phyloP scores from a whole-genome alignment of 37 sponge, comb jelly and placozoan genomes.

The Beroe forskalii region DNA sequence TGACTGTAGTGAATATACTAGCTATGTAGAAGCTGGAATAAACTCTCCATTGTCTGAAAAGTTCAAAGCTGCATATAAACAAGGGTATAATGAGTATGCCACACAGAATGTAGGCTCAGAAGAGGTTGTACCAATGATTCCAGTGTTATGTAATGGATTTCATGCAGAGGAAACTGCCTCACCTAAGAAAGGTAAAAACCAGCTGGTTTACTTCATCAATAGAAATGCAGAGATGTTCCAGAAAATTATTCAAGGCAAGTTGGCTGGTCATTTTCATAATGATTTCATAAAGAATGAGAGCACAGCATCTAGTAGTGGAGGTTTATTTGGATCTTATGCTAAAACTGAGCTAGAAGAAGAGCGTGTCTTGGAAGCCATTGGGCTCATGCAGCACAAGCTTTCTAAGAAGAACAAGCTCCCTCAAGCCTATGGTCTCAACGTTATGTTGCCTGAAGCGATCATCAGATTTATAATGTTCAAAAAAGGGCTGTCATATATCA shows the following conservation, averaged over 20 bases:
- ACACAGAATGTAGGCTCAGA: background rate
- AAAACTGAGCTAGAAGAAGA: conserved; percentile 41
- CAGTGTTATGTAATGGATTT: background rate
- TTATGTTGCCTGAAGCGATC: conserved; percentile 26
- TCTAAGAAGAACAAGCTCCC: conserved; percentile 36
- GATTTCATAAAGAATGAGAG: background rate
- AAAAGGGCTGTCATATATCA: background rate
- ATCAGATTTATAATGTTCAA: conserved; percentile 36
- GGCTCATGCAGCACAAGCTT: conserved; percentile 16
- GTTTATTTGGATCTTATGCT: conserved; percentile 19
- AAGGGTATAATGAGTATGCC: background rate
- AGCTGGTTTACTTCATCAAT: conserved; percentile 50
- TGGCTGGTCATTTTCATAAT: background rate
- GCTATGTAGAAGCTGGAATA: conserved; percentile 26
- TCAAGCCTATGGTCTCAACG: conserved; percentile 47
- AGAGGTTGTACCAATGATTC: background rate
- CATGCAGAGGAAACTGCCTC: conserved; percentile 6
- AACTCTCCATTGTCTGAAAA: conserved; percentile 25
- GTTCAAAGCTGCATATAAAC: background rate
- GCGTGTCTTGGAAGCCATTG: conserved; percentile 9
- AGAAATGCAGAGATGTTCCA: conserved; percentile 7
- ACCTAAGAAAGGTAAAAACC: conserved; percentile 43
- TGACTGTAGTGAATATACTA: conserved; percentile 16
- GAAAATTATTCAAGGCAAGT: conserved; percentile 18
- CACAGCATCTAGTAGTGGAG: background rate